Base-by-base conservation (phyloP, 1,140 invertebrate species). In the Dermatophagoides farinae region DNA sequence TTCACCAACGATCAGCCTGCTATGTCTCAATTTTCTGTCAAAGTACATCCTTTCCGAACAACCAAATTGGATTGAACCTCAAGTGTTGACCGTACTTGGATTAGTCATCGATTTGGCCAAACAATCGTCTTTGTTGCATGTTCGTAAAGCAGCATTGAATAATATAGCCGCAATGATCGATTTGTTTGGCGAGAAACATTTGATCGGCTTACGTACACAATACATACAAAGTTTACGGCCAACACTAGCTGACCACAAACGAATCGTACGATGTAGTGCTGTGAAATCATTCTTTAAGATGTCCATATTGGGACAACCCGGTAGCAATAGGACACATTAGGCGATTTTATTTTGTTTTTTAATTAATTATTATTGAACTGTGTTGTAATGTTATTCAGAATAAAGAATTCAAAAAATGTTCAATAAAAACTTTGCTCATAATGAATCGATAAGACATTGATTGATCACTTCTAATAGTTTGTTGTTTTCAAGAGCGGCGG, bases 401-500 rank as follows among this genome's bases (percentile, higher is more conserved):
- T 4, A 6, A 25, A 6, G 1, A 22, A 49, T 18, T 8, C 9
- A 50, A 60, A 18, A 60, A 25, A 25, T 23, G 12, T 49, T 16
- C 6, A 20, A 44, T 57, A 39, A 39, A 18, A 5, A 38, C 4
- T 52, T 16, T 14, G 25, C 20, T 57, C 22, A 57, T n/a, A 60
- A 31, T 49, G 53, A 63, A 54, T 64, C 59, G 8, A 53, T 23
- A 18, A 81, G 65, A 74, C 93, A 97, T 68, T 92, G 85, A 74
- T 97, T 97, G 11, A 98, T 90, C 38, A 96, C 89, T 73, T 86
- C 80, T 38, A 93, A 77, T 2, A 97, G 74, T 71, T 91, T 82
- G 62, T 78, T 77, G 75, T 97, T 96, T 72, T 98, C 93, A 62
- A 97, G 73, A 1, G 93, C 95, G 6, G 95, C 95, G 0, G 92